phyloP scores from a whole-genome alignment of 1,140 invertebrate species.

The Neoseiulus cucumeris region DNA sequence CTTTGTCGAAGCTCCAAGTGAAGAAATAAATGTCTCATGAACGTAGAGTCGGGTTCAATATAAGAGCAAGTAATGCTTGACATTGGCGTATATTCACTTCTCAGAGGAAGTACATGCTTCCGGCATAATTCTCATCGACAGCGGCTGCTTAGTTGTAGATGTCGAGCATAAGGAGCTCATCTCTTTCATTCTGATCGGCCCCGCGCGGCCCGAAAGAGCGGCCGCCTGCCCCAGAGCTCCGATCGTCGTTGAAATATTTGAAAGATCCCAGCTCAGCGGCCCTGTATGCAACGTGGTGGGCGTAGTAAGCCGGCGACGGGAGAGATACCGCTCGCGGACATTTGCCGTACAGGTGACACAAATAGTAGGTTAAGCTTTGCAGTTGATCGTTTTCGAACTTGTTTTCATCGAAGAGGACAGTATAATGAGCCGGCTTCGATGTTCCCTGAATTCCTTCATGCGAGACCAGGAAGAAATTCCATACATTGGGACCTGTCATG shows the following conservation, averaged over 20 bases:
- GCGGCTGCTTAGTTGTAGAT: background rate
- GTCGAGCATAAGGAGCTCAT: background rate
- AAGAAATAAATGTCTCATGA: too few species aligned
- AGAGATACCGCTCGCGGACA: constrained; percentile 25
- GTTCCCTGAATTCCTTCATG: constrained; percentile 35
- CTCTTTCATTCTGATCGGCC: too few species aligned
- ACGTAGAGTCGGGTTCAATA: too few species aligned
- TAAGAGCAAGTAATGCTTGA: background rate
- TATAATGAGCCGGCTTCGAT: constrained; percentile 18
- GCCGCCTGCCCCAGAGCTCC: background rate
- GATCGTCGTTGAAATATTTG: background rate
- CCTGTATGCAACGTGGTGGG: constrained; percentile 23
- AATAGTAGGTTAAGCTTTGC: constrained; percentile 19
- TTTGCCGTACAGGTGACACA: constrained; percentile 20
- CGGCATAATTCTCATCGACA: background rate
- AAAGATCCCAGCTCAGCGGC: constrained; percentile 14
- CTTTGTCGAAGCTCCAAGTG: too few species aligned
- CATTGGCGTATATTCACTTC: too few species aligned
- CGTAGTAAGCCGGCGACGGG: constrained; percentile 25
- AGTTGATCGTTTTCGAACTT: constrained; percentile 18
- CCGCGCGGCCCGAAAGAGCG: background rate
- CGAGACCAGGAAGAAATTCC: constrained; percentile 62
- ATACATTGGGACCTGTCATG: constrained; percentile 54
- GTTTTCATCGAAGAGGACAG: constrained; percentile 20
- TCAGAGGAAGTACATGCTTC: background rate